These are phyloP conservation scores for Hiodon alosoides DNA, from an alignment of 2,113 vertebrate species.

Conservation along the genomic window DNA sequence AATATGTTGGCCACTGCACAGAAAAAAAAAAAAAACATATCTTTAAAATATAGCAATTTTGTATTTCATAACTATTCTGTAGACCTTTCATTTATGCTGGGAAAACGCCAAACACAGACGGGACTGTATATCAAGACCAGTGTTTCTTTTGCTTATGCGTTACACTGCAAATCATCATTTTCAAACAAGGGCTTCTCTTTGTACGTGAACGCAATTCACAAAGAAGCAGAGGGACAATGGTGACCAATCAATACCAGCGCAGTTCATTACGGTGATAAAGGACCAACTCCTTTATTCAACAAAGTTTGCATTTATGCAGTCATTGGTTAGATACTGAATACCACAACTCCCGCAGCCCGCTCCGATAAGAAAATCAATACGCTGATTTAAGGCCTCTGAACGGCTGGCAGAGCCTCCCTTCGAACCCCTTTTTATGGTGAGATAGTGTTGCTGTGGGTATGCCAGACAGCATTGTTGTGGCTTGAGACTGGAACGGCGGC, in stretches of 20 bases:
- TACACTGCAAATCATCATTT: no score
- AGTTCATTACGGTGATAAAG: constrained; percentile 22
- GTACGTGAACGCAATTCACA: neutral
- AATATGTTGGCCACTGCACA: no score
- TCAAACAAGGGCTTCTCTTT: neutral
- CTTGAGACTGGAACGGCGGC: constrained; percentile 23
- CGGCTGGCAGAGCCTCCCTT: constrained; percentile 7
- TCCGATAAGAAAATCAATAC: constrained; percentile 26
- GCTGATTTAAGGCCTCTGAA: constrained; percentile 24
- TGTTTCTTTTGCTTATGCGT: neutral
- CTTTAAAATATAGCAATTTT: no score
- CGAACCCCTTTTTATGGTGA: constrained; percentile 20
- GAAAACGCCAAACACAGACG: neutral
- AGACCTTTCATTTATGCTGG: neutral
- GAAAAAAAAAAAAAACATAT: no score
- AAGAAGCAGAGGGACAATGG: neutral
- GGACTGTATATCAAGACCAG: neutral
- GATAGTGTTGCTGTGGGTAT: neutral
- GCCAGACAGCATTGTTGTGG: constrained; percentile 37
- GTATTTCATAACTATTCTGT: no score
- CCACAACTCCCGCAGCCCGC: neutral
- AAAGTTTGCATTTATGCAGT: constrained; percentile 5
- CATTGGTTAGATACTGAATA: constrained; percentile 9
- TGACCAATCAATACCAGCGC: constrained; percentile 9
- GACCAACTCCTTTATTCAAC: neutral